Base-by-base conservation (phyloP, 2,113 vertebrate species). In the Ia io region DNA sequence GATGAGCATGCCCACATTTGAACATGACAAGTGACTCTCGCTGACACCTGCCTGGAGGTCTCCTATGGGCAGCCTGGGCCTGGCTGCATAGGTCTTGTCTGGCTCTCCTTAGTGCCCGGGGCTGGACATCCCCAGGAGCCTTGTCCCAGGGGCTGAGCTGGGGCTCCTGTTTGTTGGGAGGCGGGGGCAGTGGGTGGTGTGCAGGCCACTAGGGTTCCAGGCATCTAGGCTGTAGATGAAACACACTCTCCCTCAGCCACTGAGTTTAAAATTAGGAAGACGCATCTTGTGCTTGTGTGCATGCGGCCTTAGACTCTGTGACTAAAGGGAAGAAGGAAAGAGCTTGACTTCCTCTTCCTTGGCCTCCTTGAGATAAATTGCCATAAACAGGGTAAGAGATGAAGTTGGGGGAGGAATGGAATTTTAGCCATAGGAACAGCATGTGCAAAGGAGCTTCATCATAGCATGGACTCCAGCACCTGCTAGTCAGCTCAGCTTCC, bases 161-260 rank as follows among this genome's bases (percentile, higher is more conserved):
- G 47, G 28, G 44, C 8, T 82, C 3, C 20, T 40, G 69, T 67
- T 56, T 69, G 32, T 9, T 23, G 42, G 18, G 23, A 42, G 30
- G 20, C n/a, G 61, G 35, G 25, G 74, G n/a, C n/a, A 9, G 53
- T 2, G 3, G 32, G 25, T 37, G 40, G 22, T 11, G 1, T 13
- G 8, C 14, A 28, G 69, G 37, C 16, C 13, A 71, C 6, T 0
- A 65, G 22, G 28, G 20, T 9, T 14, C n/a, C n/a, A 37, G 35
- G 32, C 3, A 25, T 53, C 89, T 35, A 32, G 32, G n/a, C 37
- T 83, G 5, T 5, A 56, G 30, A 30, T 32, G 5, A 59, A 23
- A 56, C 16, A 74, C 12, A 9, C 0, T 5, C 0, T 63, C 8
- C 12, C 67, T 59, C 2, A 49, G 49, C 22, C 12, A 18, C 69